These are phyloP conservation scores for Otolemur crassicaudatus DNA, from an alignment of 2,797 vertebrate species.

Conservation along the genomic window DNA sequence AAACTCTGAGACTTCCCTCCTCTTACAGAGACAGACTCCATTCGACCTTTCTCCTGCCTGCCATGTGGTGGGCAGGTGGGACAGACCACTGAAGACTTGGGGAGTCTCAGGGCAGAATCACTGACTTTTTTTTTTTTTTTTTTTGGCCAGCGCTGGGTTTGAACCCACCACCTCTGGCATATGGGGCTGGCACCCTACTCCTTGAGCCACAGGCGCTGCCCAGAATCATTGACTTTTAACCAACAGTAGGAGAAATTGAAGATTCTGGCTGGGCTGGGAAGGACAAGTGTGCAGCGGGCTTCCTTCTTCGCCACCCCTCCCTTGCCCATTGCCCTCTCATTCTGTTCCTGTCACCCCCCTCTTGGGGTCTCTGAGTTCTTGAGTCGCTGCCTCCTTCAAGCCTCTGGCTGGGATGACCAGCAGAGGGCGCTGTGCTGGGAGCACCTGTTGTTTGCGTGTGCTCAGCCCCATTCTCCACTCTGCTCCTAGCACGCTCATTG, in stretches of 20 bases:
- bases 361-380: background rate
- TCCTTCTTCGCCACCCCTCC: background rate
- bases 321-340: background rate
- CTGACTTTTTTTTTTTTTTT: background rate
- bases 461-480: rapidly evolving
- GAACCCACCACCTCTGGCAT: no score
- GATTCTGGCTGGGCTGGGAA: background rate
- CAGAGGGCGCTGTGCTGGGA: rapidly evolving
- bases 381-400: background rate
- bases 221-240: background rate
- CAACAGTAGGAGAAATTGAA: background rate
- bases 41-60: background rate
- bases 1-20: background rate
- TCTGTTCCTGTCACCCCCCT: rapidly evolving
- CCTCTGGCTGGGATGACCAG: background rate
- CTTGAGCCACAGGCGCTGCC: no score
- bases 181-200: no score
- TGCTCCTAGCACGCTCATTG: rapidly evolving
- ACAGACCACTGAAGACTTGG: background rate
- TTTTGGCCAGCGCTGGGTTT: no score
- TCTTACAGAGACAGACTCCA: background rate
- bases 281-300: no score
- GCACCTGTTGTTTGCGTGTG: background rate
- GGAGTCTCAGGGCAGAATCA: background rate
- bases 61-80: background rate